Conservation (phyloP, 2,797 vertebrate genomes). For the Lagodon rhomboides region DNA sequence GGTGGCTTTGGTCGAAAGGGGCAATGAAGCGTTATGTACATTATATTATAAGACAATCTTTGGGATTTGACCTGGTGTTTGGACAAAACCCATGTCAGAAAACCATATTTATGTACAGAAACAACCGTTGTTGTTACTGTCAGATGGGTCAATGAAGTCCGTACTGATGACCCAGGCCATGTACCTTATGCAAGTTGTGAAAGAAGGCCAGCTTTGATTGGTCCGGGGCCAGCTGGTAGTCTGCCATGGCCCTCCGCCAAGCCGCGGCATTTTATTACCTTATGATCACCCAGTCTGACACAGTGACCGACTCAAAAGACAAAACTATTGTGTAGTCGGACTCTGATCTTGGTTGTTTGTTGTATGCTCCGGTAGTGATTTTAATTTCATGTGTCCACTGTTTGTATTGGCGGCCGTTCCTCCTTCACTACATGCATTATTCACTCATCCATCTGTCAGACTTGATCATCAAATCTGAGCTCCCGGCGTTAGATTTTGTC, state of each 20-base stretch:
- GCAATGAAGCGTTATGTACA: too few relatives aligned
- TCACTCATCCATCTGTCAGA: constrained; percentile 1
- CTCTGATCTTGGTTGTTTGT: background rate
- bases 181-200: background rate
- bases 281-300: background rate
- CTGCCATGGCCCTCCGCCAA: background rate
- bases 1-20: too few relatives aligned
- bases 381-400: background rate
- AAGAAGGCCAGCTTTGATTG: background rate
- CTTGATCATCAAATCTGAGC: background rate
- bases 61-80: background rate
- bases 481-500: background rate
- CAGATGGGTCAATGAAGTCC: background rate
- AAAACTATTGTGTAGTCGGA: background rate
- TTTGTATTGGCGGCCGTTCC: constrained; percentile 1
- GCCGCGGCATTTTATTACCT: background rate
- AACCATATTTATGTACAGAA: background rate
- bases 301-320: background rate
- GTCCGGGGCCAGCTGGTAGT: background rate
- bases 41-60: too few relatives aligned
- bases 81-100: background rate
- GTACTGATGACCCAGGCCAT: background rate
- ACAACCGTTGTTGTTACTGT: background rate
- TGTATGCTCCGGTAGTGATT: background rate
- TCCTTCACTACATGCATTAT: background rate